Percentiles rank a stretch among this genome's conserved stretches.
phyloP scores from a whole-genome alignment of 2,113 vertebrate species.

The Taxidea taxus region DNA sequence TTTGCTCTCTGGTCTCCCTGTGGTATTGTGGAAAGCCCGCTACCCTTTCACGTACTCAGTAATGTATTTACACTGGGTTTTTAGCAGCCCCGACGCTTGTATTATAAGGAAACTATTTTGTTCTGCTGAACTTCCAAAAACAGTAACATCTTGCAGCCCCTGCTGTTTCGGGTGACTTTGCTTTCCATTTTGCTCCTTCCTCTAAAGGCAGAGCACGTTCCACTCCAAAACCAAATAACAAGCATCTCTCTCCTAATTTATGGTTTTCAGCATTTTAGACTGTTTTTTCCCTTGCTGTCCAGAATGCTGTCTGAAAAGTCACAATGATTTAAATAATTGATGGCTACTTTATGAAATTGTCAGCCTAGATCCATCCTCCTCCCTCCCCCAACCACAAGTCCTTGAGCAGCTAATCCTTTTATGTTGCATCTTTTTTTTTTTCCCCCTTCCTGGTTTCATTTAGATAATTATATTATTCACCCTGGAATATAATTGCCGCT shows the following conservation, averaged over 20 bases:
- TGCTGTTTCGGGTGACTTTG: background rate
- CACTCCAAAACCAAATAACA: slow-evolving; percentile 39
- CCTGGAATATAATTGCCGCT: slow-evolving; percentile 69
- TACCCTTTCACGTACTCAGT: background rate
- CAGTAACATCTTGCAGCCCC: background rate
- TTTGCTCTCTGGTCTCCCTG: background rate
- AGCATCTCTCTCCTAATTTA: slow-evolving; percentile 70
- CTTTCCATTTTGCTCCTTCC: background rate
- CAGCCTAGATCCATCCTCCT: slow-evolving; percentile 74
- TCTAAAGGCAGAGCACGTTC: slow-evolving; percentile 57
- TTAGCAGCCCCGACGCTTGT: background rate
- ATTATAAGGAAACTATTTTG: background rate
- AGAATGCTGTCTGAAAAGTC: slow-evolving; percentile 74
- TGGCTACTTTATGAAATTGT: slow-evolving; percentile 83
- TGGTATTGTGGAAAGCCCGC: background rate
- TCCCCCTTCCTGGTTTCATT: slow-evolving; percentile 77
- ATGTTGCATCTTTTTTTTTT: slow-evolving; percentile 55
- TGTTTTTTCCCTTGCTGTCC: slow-evolving; percentile 53
- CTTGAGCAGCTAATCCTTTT: slow-evolving; percentile 77
- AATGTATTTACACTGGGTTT: background rate
- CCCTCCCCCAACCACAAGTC: slow-evolving; percentile 56
- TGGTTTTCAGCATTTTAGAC: slow-evolving; percentile 63
- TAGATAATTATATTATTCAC: slow-evolving; percentile 79
- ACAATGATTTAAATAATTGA: slow-evolving; percentile 82
- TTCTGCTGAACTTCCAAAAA: background rate